Base-by-base conservation (phyloP, 2,113 vertebrate species). In the Origma solitaria region DNA sequence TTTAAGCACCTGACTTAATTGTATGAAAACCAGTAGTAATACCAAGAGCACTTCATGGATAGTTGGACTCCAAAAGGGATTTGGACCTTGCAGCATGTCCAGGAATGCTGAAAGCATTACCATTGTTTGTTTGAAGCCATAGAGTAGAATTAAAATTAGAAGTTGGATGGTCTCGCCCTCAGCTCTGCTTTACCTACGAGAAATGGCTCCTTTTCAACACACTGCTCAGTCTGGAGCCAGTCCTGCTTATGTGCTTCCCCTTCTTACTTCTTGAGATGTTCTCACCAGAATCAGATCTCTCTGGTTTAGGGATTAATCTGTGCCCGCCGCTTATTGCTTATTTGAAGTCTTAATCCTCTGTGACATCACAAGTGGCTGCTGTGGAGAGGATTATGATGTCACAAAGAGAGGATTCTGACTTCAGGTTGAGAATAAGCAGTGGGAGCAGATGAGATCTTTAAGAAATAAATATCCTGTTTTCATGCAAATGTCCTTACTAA, bases 361-460 rank as follows among this genome's bases (percentile, higher is more conserved):
- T 97, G 95, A 97, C 92, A 95, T 97, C 95, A 97, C 95, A 80
- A 94, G 89, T 97, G 89, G 89, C 92, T 96, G 89, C 89, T 91
- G 87, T 64, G 94, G 92, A 94, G 90, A 90, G 90, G 93, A 95
- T 96, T 96, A 94, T 97, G 95, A 96, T 93, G 93, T 97, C 95
- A 97, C 95, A 96, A 93, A 94, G 91, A 92, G 91, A 92, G 91
- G 94, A 95, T 97, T 97, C 85, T 94, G 92, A 97, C 91, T 93
- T 94, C 92, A 96, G 90, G 79, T 95, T 95, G 92, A 95, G 83
- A 95, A 85, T 89, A 87, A 92, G 80, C 82, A 88, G 82, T 87
- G 75, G 89, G 84, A 90, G 79, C 79, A 94, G 88, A 95, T 82
- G 92, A 94, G 84, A 93, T 94, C 94, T 91, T 80, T 62, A 86